Evolutionary conservation across 2,888 invertebrate genomes (phyloP), one percentile per base, ranked within the genome.

Genomic region (Hirtodrosophila trivittata): DNA sequence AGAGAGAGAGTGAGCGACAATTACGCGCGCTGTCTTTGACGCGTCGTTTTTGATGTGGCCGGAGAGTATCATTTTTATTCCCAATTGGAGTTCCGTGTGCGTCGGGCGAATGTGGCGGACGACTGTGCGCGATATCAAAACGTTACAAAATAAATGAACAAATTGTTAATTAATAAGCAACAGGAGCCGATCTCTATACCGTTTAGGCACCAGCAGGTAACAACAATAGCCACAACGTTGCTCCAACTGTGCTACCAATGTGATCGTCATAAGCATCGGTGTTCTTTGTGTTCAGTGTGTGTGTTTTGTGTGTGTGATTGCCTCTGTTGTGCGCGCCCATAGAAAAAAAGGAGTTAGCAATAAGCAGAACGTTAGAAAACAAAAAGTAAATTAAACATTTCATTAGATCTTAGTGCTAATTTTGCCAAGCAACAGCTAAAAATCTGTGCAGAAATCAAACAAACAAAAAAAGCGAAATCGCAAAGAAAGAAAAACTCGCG

Each of bases 61-160:
- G 25, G 73, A 76, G 74, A 74, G 74, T 50, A 76, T 66, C 32
- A 75, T 63, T 71, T 70, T 70, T 75, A 75, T 78, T 78, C 70
- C 71, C 71, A 67, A 71, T 77, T 74, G 65, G 77, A 77, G 77
- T 77, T 76, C 58, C 77, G 77, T 77, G 74, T 75, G 75, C 76
- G 71, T 74, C 75, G 75, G 75, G 71, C 59, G 71, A 65, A 43
- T 65, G 75, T 56, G 64, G 68, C 73, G 77, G 75, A 74, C 41
- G 28, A 45, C 51, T 49, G 72, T 72, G 75, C 66, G 76, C 69
- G 63, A 69, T 52, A 55, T 56, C 41, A 58, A 59, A 58, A 74
- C 66, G 72, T 70, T 38, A 56, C 2, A 21, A 21, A 60, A 68
- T 68, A 67, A 58, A 76, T 77, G 66, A 65, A 71, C 64, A 74